Conservation (phyloP, 2,888 invertebrate genomes). For the Cantharis flavilabris region DNA sequence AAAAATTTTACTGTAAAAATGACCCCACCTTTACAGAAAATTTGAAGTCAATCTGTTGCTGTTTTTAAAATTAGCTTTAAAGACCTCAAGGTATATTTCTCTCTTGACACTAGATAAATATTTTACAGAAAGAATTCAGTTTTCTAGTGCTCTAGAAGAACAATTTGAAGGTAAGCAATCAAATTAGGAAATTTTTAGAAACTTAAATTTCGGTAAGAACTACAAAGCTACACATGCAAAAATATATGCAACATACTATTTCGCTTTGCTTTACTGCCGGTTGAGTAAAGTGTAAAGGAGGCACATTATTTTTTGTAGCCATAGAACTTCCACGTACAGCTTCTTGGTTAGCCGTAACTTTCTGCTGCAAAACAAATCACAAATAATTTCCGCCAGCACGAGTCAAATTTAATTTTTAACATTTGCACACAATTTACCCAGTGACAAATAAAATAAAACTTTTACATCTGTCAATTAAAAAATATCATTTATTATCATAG, state of each 20-base stretch:
- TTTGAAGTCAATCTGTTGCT: too few species aligned
- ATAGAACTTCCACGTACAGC: not conserved
- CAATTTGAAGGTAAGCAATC: not conserved
- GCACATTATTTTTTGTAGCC: constrained; percentile 1
- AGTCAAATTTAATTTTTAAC: not conserved
- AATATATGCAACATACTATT: constrained; percentile 10
- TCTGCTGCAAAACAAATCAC: constrained; percentile 6
- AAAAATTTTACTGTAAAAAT: too few species aligned
- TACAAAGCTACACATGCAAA: not conserved
- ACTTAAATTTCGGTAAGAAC: not conserved
- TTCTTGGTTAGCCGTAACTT: constrained; percentile 7
- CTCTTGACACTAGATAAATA: too few species aligned
- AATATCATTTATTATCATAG: not conserved
- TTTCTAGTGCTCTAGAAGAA: not conserved
- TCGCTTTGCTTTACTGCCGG: constrained; percentile 7
- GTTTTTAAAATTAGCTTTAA: too few species aligned
- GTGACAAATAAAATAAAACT: not conserved
- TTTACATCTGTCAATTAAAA: not conserved
- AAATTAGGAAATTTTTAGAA: not conserved
- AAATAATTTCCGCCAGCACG: not conserved
- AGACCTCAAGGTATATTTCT: too few species aligned
- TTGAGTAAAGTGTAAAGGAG: constrained; percentile 12
- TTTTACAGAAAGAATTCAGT: not conserved
- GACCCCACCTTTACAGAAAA: too few species aligned
- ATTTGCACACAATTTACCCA: not conserved